Percentiles rank a stretch among this genome's conserved stretches.
phyloP scores from a whole-genome alignment of 2,797 vertebrate genomes.

The Pipistrellus kuhlii region DNA sequence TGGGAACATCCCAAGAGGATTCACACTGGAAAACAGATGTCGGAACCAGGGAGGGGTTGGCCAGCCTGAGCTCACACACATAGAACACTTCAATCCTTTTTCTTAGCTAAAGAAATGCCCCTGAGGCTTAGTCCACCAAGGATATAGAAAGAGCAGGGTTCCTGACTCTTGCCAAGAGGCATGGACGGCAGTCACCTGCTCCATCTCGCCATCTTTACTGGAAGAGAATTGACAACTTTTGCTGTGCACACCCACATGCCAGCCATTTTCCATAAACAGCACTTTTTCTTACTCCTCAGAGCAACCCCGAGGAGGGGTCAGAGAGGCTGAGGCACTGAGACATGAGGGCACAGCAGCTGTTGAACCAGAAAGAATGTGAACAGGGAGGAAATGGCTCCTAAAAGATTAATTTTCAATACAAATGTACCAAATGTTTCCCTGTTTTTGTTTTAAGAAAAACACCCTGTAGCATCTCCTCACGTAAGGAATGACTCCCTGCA shows the following conservation, averaged over 20 bases:
- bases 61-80: background rate
- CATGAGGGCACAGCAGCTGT: background rate
- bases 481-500: conserved; percentile 38
- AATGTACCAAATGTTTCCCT: background rate
- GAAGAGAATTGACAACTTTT: background rate
- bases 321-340: background rate
- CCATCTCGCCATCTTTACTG: background rate
- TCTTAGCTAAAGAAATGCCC: background rate
- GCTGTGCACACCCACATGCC: accelerated
- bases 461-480: background rate
- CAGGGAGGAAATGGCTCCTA: background rate
- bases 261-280: background rate
- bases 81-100: background rate
- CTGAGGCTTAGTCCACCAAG: background rate
- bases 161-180: background rate
- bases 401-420: background rate
- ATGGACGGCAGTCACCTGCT: background rate
- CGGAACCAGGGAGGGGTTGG: background rate
- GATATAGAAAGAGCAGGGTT: accelerated
- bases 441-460: conserved; percentile 55
- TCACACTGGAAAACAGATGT: background rate
- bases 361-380: background rate
- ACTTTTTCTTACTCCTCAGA: background rate
- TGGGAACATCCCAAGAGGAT: background rate
- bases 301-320: background rate